Percentiles rank a stretch among this genome's conserved stretches.
Conservation (phyloP, 2,113 vertebrate species). For the Chroicocephalus ridibundus region DNA sequence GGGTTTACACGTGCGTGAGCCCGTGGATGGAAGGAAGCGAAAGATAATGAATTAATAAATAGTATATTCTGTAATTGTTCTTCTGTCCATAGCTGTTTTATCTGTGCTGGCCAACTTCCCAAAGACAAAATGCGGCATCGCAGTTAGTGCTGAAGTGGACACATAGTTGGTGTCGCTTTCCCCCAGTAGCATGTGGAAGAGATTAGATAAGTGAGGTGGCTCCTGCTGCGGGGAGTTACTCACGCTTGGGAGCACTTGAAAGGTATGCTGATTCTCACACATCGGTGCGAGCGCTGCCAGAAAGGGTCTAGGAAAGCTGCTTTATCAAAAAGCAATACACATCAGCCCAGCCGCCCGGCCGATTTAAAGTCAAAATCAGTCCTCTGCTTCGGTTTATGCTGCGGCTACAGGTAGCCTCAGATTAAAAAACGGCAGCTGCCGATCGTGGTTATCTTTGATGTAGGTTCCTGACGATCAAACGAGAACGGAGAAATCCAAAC, state of each 20-base stretch:
- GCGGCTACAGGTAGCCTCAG: background rate
- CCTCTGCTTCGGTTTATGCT: background rate
- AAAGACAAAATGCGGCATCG: background rate
- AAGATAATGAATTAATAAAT: background rate
- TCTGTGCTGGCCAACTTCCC: background rate
- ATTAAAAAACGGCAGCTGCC: background rate
- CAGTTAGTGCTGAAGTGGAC: background rate
- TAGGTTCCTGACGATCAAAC: background rate
- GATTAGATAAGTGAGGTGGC: slow-evolving; percentile 24
- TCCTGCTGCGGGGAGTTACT: background rate
- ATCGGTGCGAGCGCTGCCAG: background rate
- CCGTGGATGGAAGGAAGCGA: background rate
- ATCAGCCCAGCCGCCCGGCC: background rate
- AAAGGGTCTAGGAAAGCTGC: background rate
- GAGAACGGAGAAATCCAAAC: background rate
- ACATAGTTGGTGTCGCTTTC: background rate
- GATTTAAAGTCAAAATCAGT: background rate
- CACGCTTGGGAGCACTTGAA: background rate
- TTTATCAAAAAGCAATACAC: background rate
- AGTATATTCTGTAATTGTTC: background rate
- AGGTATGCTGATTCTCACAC: background rate
- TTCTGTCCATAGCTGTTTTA: background rate
- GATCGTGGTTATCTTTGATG: background rate
- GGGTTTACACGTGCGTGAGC: background rate
- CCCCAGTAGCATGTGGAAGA: background rate